Evolutionary conservation across 2,888 invertebrate genomes (phyloP).

Genomic region (Dryobota labecula): DNA sequence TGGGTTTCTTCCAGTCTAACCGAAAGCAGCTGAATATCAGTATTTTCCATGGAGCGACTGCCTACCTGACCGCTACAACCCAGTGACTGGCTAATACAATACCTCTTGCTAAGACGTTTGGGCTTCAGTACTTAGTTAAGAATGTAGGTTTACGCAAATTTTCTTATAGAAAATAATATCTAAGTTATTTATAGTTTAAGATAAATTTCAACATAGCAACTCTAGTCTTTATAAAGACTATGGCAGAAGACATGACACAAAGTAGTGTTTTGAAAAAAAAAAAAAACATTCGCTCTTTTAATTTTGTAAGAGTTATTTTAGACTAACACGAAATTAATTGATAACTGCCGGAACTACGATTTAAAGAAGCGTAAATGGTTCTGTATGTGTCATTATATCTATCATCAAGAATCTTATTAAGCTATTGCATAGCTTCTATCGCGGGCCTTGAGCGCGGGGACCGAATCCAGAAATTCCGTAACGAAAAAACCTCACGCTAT

Average conservation of each 20-base stretch:
- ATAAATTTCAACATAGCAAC: background rate
- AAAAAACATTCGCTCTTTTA: too few species aligned
- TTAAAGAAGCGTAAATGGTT: background rate
- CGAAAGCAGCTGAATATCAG: background rate
- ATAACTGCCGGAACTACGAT: background rate
- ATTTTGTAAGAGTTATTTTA: too few species aligned
- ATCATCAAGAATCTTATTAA: too few species aligned
- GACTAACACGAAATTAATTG: background rate
- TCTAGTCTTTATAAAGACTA: slow-evolving; percentile 15
- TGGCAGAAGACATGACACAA: background rate
- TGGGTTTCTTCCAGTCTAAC: background rate
- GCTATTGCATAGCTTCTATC: too few species aligned
- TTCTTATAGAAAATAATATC: background rate
- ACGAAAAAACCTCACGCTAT: too few species aligned
- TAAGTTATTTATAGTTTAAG: background rate
- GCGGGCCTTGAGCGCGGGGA: too few species aligned
- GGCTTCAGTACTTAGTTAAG: background rate
- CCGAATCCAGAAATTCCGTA: too few species aligned
- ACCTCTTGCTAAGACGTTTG: background rate
- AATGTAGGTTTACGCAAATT: background rate
- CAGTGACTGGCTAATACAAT: too few species aligned
- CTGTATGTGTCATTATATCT: background rate
- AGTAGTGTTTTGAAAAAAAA: background rate
- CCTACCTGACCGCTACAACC: background rate
- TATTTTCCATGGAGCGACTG: background rate